Percentiles rank a stretch among this genome's conserved stretches.
phyloP scores from a whole-genome alignment of 2,888 invertebrate species.

The Cosmia trapezina region DNA sequence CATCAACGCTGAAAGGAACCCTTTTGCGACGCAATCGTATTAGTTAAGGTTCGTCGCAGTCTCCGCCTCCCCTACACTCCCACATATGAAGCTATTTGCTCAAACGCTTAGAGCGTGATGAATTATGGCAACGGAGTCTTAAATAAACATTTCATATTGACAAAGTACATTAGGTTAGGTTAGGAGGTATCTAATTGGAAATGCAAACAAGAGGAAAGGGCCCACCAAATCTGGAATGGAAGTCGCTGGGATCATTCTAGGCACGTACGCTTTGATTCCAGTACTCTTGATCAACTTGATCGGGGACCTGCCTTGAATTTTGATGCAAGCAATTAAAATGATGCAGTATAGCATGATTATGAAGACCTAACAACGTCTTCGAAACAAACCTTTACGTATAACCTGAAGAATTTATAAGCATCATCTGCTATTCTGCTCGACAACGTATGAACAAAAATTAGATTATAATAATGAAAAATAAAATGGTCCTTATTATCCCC shows the following conservation, averaged over 20 bases:
- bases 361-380: not conserved
- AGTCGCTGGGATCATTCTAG: slow-evolving; percentile 69
- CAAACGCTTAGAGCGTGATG: slow-evolving; percentile 63
- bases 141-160: slow-evolving; percentile 61
- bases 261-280: slow-evolving; percentile 83
- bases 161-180: slow-evolving; percentile 51
- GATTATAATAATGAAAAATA: not conserved
- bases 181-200: slow-evolving; percentile 67
- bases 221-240: slow-evolving; percentile 69
- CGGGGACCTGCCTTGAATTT: slow-evolving; percentile 73
- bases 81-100: slow-evolving; percentile 69
- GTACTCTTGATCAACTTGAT: slow-evolving; percentile 78
- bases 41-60: slow-evolving; percentile 58
- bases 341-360: slow-evolving; percentile 8
- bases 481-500: not conserved
- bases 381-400: not conserved
- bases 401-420: not conserved
- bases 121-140: slow-evolving; percentile 69
- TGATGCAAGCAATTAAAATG: slow-evolving; percentile 66
- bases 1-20: slow-evolving; percentile 23
- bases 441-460: not conserved
- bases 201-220: slow-evolving; percentile 77
- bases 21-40: slow-evolving; percentile 56
- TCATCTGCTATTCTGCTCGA: not conserved
- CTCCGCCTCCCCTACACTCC: slow-evolving; percentile 63